Conservation (phyloP, 2,113 vertebrate genomes). For the Pygoscelis antarcticus region DNA sequence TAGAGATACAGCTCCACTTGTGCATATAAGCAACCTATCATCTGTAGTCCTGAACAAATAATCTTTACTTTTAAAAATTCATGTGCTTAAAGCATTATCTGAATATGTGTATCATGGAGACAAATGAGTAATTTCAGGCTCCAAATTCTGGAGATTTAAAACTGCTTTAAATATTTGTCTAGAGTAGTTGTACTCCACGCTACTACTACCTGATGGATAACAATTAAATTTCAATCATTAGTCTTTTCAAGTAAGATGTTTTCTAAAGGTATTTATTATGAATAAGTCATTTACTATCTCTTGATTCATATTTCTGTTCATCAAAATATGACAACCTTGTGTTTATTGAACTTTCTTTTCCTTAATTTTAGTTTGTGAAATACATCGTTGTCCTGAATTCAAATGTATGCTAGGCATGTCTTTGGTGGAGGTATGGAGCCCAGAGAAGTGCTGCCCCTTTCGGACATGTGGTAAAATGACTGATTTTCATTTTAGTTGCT, state of each 20-base stretch:
- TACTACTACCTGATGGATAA: background rate
- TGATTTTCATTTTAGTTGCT: background rate
- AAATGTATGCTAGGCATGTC: constrained; percentile 85
- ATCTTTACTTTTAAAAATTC: background rate
- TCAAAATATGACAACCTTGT: background rate
- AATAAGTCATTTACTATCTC: background rate
- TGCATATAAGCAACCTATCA: background rate
- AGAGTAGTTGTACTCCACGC: background rate
- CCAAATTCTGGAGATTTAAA: background rate
- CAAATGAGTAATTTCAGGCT: background rate
- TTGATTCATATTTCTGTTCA: background rate
- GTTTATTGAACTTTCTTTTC: background rate
- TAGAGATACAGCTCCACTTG: background rate
- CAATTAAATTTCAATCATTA: background rate
- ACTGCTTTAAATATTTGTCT: background rate
- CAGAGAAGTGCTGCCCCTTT: constrained; percentile 86
- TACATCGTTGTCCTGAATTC: constrained; percentile 84
- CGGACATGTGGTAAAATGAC: constrained; percentile 85
- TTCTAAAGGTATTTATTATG: background rate
- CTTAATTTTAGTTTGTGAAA: constrained; percentile 83
- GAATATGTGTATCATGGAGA: background rate
- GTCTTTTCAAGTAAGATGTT: background rate
- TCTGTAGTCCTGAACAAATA: background rate
- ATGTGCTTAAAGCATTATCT: background rate
- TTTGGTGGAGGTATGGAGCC: constrained; percentile 79